Conservation (phyloP, 2,113 vertebrate genomes). For the Saccopteryx bilineata region DNA sequence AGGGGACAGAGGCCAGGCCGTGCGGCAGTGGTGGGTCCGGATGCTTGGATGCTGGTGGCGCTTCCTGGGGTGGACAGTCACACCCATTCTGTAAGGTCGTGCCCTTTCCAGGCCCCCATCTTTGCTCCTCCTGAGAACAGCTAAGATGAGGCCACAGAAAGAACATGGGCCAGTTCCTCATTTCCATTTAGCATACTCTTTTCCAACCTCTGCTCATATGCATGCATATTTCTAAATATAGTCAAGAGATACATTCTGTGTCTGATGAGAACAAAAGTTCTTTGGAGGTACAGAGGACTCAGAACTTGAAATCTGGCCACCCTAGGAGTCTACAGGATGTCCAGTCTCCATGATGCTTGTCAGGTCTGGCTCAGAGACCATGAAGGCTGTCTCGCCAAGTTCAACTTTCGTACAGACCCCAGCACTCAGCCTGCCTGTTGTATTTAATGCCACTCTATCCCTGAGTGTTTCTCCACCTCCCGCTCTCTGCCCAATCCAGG, state of each 20-base stretch:
- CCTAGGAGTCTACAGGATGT: no score
- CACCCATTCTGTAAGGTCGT: no score
- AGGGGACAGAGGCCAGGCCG: neutral
- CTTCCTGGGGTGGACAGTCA: neutral
- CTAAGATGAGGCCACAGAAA: neutral
- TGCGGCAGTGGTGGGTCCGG: neutral
- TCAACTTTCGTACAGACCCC: neutral
- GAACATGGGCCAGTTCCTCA: no score
- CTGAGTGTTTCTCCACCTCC: neutral
- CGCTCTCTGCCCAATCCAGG: no score
- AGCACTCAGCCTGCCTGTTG: neutral
- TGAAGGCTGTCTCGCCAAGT: fast-evolving
- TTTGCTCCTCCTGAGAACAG: neutral
- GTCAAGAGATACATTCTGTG: neutral
- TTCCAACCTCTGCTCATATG: no score
- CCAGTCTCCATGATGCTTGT: neutral
- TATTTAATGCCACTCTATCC: neutral
- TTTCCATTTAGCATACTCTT: no score
- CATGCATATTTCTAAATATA: no score
- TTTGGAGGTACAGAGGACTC: neutral
- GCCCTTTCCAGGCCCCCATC: no score
- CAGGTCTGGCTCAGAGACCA: neutral
- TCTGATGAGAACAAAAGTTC: neutral
- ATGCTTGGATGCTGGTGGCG: neutral
- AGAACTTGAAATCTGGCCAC: neutral